Conservation (phyloP, 2,888 invertebrate genomes). For the Cheilosia scutellata region DNA sequence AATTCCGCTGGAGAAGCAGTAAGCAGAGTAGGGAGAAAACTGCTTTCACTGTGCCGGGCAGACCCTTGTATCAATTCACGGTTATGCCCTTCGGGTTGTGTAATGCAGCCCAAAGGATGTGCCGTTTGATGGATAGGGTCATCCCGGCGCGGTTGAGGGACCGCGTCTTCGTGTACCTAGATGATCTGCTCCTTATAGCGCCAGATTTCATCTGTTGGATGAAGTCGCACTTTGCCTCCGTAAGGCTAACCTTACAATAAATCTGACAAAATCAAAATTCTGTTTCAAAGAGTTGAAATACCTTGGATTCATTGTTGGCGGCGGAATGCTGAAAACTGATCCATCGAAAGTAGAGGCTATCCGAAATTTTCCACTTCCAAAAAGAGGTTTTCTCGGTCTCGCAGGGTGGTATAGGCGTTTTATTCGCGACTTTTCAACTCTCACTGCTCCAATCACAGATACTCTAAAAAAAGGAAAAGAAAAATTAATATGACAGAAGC, state of each 20-base stretch:
- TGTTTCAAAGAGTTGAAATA: too few relatives aligned
- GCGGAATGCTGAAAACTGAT: constrained; percentile 45
- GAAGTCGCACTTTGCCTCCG: not conserved
- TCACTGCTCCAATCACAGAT: too few relatives aligned
- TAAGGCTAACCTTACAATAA: too few relatives aligned
- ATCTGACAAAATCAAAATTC: too few relatives aligned
- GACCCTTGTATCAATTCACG: not conserved
- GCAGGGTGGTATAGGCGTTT: not conserved
- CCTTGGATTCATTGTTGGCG: constrained; percentile 1
- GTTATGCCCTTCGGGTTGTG: constrained; percentile 47
- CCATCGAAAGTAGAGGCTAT: too few relatives aligned
- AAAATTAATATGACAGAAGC: constrained; percentile 28
- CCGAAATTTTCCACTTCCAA: not conserved
- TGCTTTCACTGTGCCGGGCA: constrained; percentile 23
- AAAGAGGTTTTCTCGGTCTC: too few relatives aligned
- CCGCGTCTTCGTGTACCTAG: not conserved
- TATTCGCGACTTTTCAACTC: not conserved
- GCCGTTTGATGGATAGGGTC: constrained; percentile 50
- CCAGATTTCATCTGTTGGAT: constrained; percentile 37
- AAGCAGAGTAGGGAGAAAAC: constrained; percentile 41
- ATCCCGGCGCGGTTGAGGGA: constrained; percentile 42
- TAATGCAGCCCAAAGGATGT: constrained; percentile 64
- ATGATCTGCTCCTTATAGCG: constrained; percentile 22
- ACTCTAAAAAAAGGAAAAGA: constrained; percentile 11
- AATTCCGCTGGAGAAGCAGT: constrained; percentile 3